Percentiles rank a stretch among this genome's conserved stretches.
These are phyloP conservation scores for Plecturocebus donacophilus DNA, from an alignment of 2,113 vertebrate species.

Conservation along the genomic window DNA sequence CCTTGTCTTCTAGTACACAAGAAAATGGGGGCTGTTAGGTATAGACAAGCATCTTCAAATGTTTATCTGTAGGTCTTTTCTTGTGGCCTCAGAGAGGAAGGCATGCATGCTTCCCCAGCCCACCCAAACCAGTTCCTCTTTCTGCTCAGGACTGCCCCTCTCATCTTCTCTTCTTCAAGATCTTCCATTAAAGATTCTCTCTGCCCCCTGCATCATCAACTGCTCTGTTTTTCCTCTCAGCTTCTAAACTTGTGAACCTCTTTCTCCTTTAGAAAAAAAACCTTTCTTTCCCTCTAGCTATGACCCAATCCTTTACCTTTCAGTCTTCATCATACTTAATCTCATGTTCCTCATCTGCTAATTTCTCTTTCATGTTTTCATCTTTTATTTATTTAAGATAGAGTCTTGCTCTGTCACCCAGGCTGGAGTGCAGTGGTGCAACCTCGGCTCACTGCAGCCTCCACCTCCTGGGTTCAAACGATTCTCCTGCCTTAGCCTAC, in stretches of 20 bases:
- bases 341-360: not conserved
- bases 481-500: no score
- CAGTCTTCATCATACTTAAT: not conserved
- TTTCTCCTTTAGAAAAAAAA: not conserved
- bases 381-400: no score
- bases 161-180: not conserved
- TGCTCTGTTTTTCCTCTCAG: not conserved
- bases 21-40: not conserved
- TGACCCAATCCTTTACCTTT: not conserved
- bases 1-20: not conserved
- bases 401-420: no score
- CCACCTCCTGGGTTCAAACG: no score
- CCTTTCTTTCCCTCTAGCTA: not conserved
- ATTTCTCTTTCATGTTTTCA: not conserved
- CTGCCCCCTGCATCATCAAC: not conserved
- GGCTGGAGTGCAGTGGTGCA: no score
- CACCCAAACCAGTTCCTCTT: not conserved
- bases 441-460: no score
- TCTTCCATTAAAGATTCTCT: not conserved
- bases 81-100: not conserved
- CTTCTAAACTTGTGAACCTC: not conserved
- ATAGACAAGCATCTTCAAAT: not conserved
- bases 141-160: not conserved
- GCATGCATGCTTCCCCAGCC: not conserved
- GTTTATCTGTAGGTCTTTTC: not conserved